Conservation (phyloP, 1,140 invertebrate genomes). For the Heliconius himera region DNA sequence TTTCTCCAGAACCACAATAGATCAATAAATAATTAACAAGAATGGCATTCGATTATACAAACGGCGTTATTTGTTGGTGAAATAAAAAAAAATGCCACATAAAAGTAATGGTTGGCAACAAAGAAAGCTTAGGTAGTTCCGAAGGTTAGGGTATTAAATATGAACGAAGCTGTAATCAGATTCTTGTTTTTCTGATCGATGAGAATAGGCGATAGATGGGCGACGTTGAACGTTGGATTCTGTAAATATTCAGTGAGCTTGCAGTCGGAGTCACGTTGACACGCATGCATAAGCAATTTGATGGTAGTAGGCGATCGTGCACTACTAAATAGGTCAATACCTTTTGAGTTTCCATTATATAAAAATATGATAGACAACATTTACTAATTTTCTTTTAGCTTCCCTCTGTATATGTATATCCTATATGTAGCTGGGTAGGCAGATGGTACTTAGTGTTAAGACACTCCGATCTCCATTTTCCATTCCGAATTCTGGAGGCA, state of each 20-base stretch:
- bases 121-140: conserved; percentile 6
- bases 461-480: too few relatives aligned
- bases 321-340: conserved; percentile 71
- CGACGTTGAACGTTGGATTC: conserved; percentile 25
- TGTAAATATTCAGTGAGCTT: conserved; percentile 63
- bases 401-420: too few relatives aligned
- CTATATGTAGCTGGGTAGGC: too few relatives aligned
- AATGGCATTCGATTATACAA: conserved; percentile 15
- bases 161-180: conserved; percentile 23
- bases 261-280: conserved; percentile 62
- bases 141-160: conserved; percentile 13
- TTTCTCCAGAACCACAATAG: conserved; percentile 40
- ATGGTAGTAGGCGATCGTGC: conserved; percentile 48
- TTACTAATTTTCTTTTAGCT: not conserved
- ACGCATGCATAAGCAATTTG: conserved; percentile 71
- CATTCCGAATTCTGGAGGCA: too few relatives aligned
- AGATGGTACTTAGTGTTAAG: too few relatives aligned
- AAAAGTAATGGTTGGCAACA: conserved; percentile 8
- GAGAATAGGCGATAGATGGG: conserved; percentile 41
- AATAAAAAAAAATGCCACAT: conserved; percentile 2
- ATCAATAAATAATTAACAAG: conserved; percentile 55
- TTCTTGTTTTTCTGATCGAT: conserved; percentile 34
- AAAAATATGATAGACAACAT: conserved; percentile 22
- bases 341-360: conserved; percentile 25
- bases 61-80: not conserved